Evolutionary conservation across 1,140 invertebrate genomes (phyloP), one percentile per base, ranked within the genome.

Genomic region (Plectrocnemia conspersa): DNA sequence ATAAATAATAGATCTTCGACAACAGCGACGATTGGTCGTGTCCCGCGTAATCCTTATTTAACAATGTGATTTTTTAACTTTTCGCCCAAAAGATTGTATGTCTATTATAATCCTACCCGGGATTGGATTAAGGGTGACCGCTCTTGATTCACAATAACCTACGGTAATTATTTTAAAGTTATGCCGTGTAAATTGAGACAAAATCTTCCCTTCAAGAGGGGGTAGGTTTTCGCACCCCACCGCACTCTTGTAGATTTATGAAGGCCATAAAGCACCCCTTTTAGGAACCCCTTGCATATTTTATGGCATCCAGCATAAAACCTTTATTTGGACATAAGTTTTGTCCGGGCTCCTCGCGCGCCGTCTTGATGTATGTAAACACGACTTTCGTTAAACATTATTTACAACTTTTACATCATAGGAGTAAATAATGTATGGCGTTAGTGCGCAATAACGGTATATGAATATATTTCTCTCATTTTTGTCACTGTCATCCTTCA

Each of bases 231-330:
- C 11, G 47, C 47, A 27, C 44, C 44, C 44, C 18, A 47, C 44
- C 44, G 25, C 44, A 47, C 47, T 6, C 13, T 19, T 7, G 13
- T 29, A 50, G 47, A 50, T 50, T 50, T 50, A 50, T 35, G 47
- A 23, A 15, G 47, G 47, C 22, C 47, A 50, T 50, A 50, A 50
- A 50, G 33, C 33, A 29, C 33, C 35, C 47, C 47, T 50, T 50
- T 50, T 50, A 38, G 47, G 47, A 35, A 50, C 33, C 47, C 32
- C 47, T 38, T 50, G 47, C 47, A 50, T 50, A 50, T 50, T 50
- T 50, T 50, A 50, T 24, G 11, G 33, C 18, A 7, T 21, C 42
- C 16, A 22, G 21, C 23, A 23, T 47, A 32, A 50, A 50, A 50
- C 47, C 47, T 50, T 50, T 47, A 47, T 47, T 29, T 18, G 47